Conservation (phyloP, 2,797 vertebrate genomes). For the Numenius phaeopus region DNA sequence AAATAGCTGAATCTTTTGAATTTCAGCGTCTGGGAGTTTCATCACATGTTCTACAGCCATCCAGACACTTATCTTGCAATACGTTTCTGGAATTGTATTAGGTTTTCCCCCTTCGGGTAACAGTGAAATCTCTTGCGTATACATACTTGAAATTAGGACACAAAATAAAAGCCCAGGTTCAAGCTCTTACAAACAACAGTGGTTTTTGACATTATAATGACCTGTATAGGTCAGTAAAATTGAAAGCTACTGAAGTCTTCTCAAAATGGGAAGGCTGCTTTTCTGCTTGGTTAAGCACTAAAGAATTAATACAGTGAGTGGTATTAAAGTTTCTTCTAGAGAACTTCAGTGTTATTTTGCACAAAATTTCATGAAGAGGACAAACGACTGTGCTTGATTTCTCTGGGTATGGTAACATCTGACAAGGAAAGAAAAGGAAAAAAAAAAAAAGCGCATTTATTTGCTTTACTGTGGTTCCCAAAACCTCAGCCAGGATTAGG, state of each 20-base stretch:
- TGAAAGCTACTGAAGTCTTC: background rate
- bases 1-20: background rate
- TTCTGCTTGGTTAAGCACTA: background rate
- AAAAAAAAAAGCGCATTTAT: background rate
- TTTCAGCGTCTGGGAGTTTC: background rate
- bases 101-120: background rate
- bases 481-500: background rate
- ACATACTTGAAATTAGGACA: background rate
- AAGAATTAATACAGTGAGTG: background rate
- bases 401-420: background rate
- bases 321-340: background rate
- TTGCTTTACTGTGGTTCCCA: background rate
- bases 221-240: background rate
- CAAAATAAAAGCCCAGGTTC: background rate
- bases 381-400: background rate
- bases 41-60: background rate
- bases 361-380: background rate
- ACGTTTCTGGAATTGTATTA: background rate
- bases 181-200: background rate
- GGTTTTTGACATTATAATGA: background rate
- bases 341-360: background rate
- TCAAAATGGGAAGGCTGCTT: background rate
- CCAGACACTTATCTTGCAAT: background rate
- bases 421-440: background rate
- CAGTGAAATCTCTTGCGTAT: background rate